phyloP scores from a whole-genome alignment of 2,113 vertebrate genomes.

The Aythya baeri region DNA sequence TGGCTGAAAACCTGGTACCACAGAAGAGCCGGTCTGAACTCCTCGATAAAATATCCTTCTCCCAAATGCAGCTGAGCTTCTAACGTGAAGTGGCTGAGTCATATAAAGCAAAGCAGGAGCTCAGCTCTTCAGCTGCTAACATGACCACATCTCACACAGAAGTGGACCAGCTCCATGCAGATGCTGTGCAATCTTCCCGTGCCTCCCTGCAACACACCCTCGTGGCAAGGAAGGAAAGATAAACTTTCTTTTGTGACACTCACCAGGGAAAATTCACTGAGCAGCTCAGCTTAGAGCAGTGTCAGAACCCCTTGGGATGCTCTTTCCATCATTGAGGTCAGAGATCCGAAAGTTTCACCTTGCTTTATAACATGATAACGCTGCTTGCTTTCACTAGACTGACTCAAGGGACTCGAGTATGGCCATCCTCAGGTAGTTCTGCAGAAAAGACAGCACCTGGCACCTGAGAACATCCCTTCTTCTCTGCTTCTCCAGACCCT shows the following conservation, averaged over 20 bases:
- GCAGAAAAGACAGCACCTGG: not conserved
- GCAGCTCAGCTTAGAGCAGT: not conserved
- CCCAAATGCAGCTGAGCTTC: conserved; percentile 32
- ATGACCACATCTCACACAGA: not conserved
- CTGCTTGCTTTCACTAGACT: not conserved
- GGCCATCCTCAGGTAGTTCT: not conserved
- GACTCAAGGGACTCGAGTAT: not conserved
- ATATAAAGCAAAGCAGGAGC: conserved; percentile 44
- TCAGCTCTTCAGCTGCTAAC: conserved; percentile 44
- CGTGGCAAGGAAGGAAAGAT: not conserved
- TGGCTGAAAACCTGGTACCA: conserved; percentile 3
- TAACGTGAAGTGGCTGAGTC: conserved; percentile 21
- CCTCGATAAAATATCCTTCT: conserved; percentile 8
- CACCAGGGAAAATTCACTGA: not conserved
- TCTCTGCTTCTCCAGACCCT: not conserved
- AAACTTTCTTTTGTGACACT: not conserved
- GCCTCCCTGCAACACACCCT: not conserved
- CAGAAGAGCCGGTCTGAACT: conserved; percentile 20
- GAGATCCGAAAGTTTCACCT: not conserved
- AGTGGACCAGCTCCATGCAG: conserved; percentile 13
- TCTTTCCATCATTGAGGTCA: not conserved
- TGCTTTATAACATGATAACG: not conserved
- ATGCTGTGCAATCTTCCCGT: not conserved
- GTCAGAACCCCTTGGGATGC: not conserved
- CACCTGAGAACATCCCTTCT: not conserved